Base-by-base conservation (phyloP, 2,888 invertebrate species). In the Heliconius ismenius region DNA sequence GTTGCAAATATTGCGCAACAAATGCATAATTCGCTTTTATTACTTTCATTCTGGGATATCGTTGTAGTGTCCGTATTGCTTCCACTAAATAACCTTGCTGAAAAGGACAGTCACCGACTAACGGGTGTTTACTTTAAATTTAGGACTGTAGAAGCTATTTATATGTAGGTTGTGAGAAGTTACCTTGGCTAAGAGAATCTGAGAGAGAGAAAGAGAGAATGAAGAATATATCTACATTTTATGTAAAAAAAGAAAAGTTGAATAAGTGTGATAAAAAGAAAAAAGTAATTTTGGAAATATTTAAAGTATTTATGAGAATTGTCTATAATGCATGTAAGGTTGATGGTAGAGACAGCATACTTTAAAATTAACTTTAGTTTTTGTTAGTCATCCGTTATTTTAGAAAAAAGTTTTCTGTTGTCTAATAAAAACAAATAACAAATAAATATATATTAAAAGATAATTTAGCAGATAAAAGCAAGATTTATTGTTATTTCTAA, bases 1-100 rank as follows among this genome's bases (percentile, higher is more conserved):
- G 70, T 77, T 43, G 76, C 73, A 64, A 77, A 74, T 69, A 70
- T 70, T 76, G 63, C 58, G 70, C 54, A 76, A 76, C 69, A 64
- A 70, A 70, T 63, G 68, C 63, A 70, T 76, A 76, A 76, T 70
- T 76, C 75, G 70, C 49, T 72, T 72, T 72, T 70, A 76, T 70
- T 70, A 58, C 70, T 32, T 64, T 63, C 54, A 63, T 76, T 64
- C 63, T 63, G 64, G 63, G 54, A 70, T 75, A 69, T 70, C 36
- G 49, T 21, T 58, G 49, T 63, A 49, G 43, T 64, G 63, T 75
- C 43, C 62, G 32, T 69, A 69, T 60, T 18, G 58, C 24, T 62
- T 72, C 39, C 36, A 72, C 36, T 72, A 72, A 72, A 62, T 72
- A 60, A 62, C 36, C 10, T 60, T 62, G 62, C 26, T 72, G 26